These are phyloP conservation scores for Rhinopomastus cyanomelas DNA, from an alignment of 2,113 vertebrate species.

Conservation along the genomic window DNA sequence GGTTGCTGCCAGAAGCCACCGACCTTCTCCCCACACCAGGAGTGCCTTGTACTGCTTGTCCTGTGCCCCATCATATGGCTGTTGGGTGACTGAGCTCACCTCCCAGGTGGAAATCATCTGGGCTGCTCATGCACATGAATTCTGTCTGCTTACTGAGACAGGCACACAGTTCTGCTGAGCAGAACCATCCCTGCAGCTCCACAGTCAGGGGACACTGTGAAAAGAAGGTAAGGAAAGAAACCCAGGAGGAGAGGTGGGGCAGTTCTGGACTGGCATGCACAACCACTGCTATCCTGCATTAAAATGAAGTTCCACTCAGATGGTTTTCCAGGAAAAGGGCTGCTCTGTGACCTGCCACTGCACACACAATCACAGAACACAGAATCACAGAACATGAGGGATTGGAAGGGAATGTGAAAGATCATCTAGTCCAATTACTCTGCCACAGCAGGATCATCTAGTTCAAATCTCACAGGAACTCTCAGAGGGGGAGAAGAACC, in stretches of 20 bases:
- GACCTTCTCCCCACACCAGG: not conserved
- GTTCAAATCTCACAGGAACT: no score
- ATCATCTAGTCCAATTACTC: no score
- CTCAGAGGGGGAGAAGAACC: no score
- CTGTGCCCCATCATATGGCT: not conserved
- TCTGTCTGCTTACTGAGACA: not conserved
- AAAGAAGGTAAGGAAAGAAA: not conserved
- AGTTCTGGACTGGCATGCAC: not conserved
- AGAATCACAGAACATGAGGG: no score
- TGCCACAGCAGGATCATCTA: no score
- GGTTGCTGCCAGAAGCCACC: not conserved
- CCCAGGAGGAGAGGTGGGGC: not conserved
- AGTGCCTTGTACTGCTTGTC: not conserved
- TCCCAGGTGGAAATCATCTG: not conserved
- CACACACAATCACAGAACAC: no score
- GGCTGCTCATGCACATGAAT: not conserved
- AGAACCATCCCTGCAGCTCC: fast-evolving
- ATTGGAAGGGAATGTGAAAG: no score
- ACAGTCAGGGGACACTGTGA: fast-evolving
- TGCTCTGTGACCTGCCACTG: not conserved
- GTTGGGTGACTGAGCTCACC: not conserved
- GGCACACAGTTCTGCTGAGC: fast-evolving
- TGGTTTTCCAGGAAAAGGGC: not conserved
- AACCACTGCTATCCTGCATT: not conserved
- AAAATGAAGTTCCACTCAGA: not conserved